Percentiles rank a stretch among this genome's conserved stretches.
These are phyloP conservation scores for Phymorhynchus buccinoides DNA, from an alignment of 1,140 invertebrate species.

Conservation along the genomic window DNA sequence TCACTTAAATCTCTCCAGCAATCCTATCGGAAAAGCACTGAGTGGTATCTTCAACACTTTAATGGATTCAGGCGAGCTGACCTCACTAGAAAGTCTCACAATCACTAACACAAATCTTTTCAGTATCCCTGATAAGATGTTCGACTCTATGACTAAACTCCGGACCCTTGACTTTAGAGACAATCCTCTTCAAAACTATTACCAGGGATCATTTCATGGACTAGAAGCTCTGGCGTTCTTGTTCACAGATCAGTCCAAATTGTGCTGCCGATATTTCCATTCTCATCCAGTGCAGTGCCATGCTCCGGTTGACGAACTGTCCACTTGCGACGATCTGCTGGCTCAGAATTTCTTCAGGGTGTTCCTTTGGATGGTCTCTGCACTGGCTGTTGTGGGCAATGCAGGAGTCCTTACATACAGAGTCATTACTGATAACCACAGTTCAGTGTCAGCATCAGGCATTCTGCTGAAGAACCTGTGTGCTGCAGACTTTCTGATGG, in stretches of 20 bases:
- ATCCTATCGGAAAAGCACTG: constrained; percentile 32
- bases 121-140: not conserved
- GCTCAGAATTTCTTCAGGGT: constrained; percentile 40
- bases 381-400: constrained; percentile 53
- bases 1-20: constrained; percentile 36
- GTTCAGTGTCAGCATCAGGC: constrained; percentile 40
- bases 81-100: constrained; percentile 33
- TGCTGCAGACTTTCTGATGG: constrained; percentile 63
- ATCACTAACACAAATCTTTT: not conserved
- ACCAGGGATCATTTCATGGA: constrained; percentile 37
- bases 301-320: constrained; percentile 47
- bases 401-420: constrained; percentile 46
- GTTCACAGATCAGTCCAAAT: constrained; percentile 40
- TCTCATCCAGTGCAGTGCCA: constrained; percentile 42
- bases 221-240: constrained; percentile 41
- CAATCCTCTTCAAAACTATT: constrained; percentile 36
- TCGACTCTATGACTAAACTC: not conserved
- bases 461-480: constrained; percentile 56
- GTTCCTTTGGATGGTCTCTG: constrained; percentile 47
- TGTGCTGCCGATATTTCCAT: constrained; percentile 49
- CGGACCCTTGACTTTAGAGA: constrained; percentile 34
- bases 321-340: constrained; percentile 52
- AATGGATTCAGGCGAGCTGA: not conserved
- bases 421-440: constrained; percentile 2
- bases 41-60: constrained; percentile 14